These are phyloP conservation scores for Toxostoma redivivum DNA, from an alignment of 2,113 vertebrate species.

Conservation along the genomic window DNA sequence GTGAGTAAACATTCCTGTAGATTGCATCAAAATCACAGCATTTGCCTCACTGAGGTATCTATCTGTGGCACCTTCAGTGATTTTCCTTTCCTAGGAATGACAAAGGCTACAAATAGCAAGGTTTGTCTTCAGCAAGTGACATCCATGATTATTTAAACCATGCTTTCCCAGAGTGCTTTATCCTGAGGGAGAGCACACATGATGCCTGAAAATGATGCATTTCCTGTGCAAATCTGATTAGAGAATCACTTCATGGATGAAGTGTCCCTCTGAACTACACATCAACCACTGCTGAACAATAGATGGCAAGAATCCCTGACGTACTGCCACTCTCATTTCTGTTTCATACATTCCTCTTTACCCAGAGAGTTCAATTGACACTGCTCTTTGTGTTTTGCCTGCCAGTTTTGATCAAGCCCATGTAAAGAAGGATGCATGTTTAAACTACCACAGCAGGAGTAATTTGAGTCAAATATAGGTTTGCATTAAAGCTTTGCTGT, in stretches of 20 bases:
- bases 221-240: conserved; percentile 35
- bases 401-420: conserved; percentile 39
- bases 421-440: conserved; percentile 28
- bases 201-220: background rate
- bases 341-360: background rate
- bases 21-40: background rate
- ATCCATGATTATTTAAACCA: background rate
- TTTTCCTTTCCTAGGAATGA: background rate
- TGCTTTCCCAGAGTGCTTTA: background rate
- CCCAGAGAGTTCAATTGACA: conserved; percentile 25
- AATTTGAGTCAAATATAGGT: conserved; percentile 51
- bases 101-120: background rate
- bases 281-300: background rate
- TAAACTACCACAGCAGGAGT: conserved; percentile 34
- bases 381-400: conserved; percentile 26
- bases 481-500: conserved; percentile 19
- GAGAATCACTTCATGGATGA: background rate
- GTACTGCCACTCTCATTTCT: background rate
- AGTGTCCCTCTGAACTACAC: background rate
- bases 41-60: background rate
- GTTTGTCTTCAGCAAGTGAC: background rate
- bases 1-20: background rate
- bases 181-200: background rate
- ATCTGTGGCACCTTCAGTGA: background rate
- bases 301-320: conserved; percentile 1